phyloP scores from a whole-genome alignment of 2,113 vertebrate genomes.

The Triplophysa tibetana region DNA sequence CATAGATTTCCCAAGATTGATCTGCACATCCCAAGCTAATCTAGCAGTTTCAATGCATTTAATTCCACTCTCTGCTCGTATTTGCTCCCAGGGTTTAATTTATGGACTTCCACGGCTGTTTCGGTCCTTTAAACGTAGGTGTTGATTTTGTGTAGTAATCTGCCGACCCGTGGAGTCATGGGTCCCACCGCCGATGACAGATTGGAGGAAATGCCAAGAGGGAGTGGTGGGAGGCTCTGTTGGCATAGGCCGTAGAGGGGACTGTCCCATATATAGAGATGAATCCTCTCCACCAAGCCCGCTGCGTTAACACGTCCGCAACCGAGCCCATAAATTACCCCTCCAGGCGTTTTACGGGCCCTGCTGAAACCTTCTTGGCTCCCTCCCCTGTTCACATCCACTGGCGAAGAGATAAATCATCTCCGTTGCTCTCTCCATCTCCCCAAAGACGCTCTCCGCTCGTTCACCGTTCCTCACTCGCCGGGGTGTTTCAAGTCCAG shows the following conservation, averaged over 20 bases:
- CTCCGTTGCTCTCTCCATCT: constrained; percentile 43
- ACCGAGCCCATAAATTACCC: constrained; percentile 57
- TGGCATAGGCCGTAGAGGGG: constrained; percentile 12
- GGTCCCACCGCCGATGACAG: constrained; percentile 12
- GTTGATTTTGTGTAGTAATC: constrained; percentile 15
- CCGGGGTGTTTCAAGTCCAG: constrained; percentile 27
- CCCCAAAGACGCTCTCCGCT: constrained; percentile 49
- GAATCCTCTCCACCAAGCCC: constrained; percentile 44
- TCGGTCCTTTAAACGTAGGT: constrained; percentile 3
- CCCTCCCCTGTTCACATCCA: constrained; percentile 51
- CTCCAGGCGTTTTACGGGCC: constrained; percentile 43
- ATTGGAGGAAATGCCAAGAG: constrained; percentile 7
- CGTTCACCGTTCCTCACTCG: constrained; percentile 51
- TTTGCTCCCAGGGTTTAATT: constrained; percentile 5
- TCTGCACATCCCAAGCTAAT: neutral
- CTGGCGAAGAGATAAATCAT: constrained; percentile 63
- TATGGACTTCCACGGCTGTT: neutral
- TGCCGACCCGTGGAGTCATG: neutral
- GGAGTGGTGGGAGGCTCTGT: neutral
- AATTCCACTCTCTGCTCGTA: neutral
- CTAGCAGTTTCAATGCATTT: neutral
- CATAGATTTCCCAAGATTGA: neutral
- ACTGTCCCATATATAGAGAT: constrained; percentile 56
- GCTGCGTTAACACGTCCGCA: constrained; percentile 53
- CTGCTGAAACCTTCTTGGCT: constrained; percentile 53